A percentile compares a stretch with the other conserved stretches of the same genome.
phyloP scores from a whole-genome alignment of 2,797 vertebrate species.

The Gadopsis bispinosus region DNA sequence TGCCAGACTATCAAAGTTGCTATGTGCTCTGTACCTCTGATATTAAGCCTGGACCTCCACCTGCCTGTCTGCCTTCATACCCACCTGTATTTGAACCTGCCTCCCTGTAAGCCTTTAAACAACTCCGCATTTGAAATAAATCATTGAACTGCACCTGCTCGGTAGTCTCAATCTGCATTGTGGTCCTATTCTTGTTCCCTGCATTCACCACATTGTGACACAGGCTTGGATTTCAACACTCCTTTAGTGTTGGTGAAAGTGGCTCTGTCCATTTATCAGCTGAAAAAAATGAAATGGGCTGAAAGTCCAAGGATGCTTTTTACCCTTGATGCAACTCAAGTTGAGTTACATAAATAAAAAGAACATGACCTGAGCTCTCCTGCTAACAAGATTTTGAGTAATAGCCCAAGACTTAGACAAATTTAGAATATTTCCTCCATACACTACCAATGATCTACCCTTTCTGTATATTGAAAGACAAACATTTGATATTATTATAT shows the following conservation, averaged over 20 bases:
- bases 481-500: background rate
- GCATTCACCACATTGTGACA: no score
- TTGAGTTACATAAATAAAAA: background rate
- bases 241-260: background rate
- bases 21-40: no score
- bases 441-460: background rate
- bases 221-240: background rate
- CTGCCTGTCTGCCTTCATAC: no score
- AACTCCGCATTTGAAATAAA: no score
- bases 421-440: background rate
- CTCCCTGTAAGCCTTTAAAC: no score
- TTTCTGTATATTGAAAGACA: background rate
- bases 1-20: background rate
- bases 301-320: background rate
- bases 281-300: background rate
- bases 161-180: no score
- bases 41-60: no score
- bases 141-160: no score
- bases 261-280: background rate
- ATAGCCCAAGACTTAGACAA: background rate
- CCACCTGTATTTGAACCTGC: no score
- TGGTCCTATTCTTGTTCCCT: no score
- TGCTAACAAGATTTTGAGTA: background rate
- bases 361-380: background rate
- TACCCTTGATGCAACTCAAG: background rate